Percentiles rank a stretch among this genome's conserved stretches.
These are phyloP conservation scores for Laticauda colubrina DNA, from an alignment of 2,113 vertebrate species.

Conservation along the genomic window DNA sequence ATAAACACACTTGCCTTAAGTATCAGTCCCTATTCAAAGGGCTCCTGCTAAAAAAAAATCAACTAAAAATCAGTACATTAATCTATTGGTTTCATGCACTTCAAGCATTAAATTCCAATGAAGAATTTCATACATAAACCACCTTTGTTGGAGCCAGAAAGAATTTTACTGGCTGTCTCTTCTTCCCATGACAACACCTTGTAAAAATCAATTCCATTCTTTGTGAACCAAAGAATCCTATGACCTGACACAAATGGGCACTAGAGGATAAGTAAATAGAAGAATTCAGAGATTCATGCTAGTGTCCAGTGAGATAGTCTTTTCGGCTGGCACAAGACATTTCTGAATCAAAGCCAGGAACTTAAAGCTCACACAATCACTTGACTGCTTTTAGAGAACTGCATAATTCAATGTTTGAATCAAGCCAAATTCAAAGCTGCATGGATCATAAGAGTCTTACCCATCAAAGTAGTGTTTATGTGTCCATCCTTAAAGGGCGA, in stretches of 20 bases:
- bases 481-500: not conserved
- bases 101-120: not conserved
- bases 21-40: not conserved
- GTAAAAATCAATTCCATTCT: not conserved
- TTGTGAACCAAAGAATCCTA: not conserved
- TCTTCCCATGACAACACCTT: not conserved
- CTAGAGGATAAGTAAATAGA: not conserved
- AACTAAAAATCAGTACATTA: not conserved
- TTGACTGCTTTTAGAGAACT: not conserved
- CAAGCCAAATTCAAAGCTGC: conserved; percentile 1
- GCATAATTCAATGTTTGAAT: not conserved
- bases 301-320: not conserved
- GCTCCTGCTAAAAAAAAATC: not conserved
- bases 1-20: not conserved
- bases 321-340: not conserved
- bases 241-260: not conserved
- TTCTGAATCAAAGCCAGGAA: not conserved
- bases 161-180: not conserved
- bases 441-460: not conserved
- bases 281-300: not conserved
- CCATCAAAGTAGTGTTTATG: not conserved
- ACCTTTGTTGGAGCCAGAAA: not conserved
- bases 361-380: not conserved
- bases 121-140: not conserved
- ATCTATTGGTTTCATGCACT: not conserved